A percentile compares a stretch with the other conserved stretches of the same genome.
phyloP scores from a whole-genome alignment of 1,140 invertebrate species.

The Drosophila kepulauana region DNA sequence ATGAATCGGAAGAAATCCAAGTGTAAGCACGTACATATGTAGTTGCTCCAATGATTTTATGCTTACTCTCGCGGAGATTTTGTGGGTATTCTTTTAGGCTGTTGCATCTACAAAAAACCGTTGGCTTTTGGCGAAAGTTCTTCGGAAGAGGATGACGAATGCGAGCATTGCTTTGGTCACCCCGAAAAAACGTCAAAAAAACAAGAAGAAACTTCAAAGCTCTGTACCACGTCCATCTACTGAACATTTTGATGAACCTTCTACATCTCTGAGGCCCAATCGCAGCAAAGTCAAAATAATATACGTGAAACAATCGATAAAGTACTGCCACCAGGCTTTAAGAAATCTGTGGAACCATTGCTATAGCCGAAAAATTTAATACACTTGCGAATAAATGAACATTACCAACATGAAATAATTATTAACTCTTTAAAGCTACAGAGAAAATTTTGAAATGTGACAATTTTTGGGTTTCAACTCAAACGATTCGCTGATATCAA shows the following conservation, averaged over 20 bases:
- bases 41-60: too few species aligned
- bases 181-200: constrained; percentile 89
- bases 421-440: constrained; percentile 9
- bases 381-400: constrained; percentile 5
- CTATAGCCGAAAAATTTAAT: constrained; percentile 1
- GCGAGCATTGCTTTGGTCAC: constrained; percentile 94
- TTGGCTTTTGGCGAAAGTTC: constrained; percentile 93
- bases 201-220: constrained; percentile 46
- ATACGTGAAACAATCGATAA: constrained; percentile 3
- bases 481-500: constrained; percentile 70
- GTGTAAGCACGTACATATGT: constrained; percentile 88
- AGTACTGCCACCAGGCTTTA: constrained; percentile 16
- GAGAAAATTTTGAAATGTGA: background rate
- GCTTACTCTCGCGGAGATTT: background rate
- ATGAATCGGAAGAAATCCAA: constrained; percentile 98
- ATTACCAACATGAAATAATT: constrained; percentile 29
- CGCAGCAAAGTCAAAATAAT: background rate
- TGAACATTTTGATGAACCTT: constrained; percentile 37
- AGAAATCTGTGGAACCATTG: constrained; percentile 24
- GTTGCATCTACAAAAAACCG: constrained; percentile 95
- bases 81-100: constrained; percentile 87
- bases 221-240: constrained; percentile 10
- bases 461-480: constrained; percentile 69
- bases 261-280: constrained; percentile 42
- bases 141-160: constrained; percentile 91